A percentile compares a stretch with the other conserved stretches of the same genome.
phyloP scores from a whole-genome alignment of 2,888 invertebrate species.

The Ochropacha duplaris region DNA sequence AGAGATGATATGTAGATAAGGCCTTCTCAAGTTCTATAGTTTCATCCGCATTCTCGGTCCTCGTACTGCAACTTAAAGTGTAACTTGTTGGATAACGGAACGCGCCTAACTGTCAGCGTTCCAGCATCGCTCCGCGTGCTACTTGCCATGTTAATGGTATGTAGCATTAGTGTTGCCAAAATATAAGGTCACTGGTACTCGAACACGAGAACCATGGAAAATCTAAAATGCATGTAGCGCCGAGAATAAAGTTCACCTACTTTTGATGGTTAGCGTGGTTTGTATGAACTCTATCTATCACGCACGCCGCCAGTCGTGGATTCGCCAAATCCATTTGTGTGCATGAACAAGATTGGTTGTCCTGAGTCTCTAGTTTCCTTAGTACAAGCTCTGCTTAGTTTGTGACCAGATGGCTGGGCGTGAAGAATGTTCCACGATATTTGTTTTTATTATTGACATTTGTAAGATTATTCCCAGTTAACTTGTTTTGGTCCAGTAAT shows the following conservation, averaged over 20 bases:
- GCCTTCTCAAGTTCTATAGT: conserved; percentile 32
- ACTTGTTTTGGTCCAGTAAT: no score
- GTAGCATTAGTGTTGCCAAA: conserved; percentile 37
- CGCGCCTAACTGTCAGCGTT: conserved; percentile 46
- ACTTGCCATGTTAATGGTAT: conserved; percentile 53
- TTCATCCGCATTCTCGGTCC: conserved; percentile 54
- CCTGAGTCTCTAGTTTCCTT: no score
- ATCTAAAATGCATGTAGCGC: background rate
- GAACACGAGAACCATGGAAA: background rate
- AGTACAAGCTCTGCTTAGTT: no score
- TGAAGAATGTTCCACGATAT: no score
- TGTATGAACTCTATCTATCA: no score
- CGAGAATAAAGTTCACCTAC: background rate
- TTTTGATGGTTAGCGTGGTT: no score
- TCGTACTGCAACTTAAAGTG: conserved; percentile 33
- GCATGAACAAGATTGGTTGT: no score
- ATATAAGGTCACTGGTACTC: conserved; percentile 27
- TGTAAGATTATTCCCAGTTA: background rate
- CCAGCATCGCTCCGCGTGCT: conserved; percentile 48
- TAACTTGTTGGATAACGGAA: conserved; percentile 51
- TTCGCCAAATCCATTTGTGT: no score
- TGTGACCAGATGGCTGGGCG: no score
- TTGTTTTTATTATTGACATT: no score
- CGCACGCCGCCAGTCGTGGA: no score
- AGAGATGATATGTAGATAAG: background rate